A percentile compares a stretch with the other conserved stretches of the same genome.
phyloP scores from a whole-genome alignment of 1,140 invertebrate genomes.

The Drosophila tsacasi region DNA sequence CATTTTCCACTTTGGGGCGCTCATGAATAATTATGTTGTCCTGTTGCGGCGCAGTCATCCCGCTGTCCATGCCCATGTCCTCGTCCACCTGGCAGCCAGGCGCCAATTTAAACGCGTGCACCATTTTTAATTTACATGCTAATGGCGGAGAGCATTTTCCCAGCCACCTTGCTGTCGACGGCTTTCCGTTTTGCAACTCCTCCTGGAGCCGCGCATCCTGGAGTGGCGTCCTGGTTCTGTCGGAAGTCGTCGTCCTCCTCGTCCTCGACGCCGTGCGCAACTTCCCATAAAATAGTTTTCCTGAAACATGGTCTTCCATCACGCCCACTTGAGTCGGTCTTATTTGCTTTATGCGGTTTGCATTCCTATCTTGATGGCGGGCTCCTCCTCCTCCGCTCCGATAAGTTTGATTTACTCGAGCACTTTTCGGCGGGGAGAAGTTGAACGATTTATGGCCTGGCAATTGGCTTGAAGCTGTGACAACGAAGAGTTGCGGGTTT shows the following conservation, averaged over 20 bases:
- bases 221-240: constrained; percentile 21
- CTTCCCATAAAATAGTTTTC: constrained; percentile 45
- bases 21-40: constrained; percentile 73
- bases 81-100: constrained; percentile 31
- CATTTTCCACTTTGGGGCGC: constrained; percentile 70
- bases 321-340: constrained; percentile 40
- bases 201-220: constrained; percentile 9
- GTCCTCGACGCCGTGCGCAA: background rate
- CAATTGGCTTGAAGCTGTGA: constrained; percentile 16
- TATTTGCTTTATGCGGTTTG: constrained; percentile 38
- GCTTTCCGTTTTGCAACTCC: constrained; percentile 29
- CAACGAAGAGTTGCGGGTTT: background rate
- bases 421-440: constrained; percentile 17
- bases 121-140: constrained; percentile 76
- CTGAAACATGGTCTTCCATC: constrained; percentile 30
- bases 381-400: constrained; percentile 12
- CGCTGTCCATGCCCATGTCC: constrained; percentile 19
- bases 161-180: constrained; percentile 52
- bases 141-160: constrained; percentile 63
- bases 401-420: constrained; percentile 46
- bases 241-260: constrained; percentile 27
- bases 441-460: constrained; percentile 34
- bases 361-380: constrained; percentile 38
- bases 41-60: constrained; percentile 44
- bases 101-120: constrained; percentile 65